Evolutionary conservation across 1,140 invertebrate genomes (phyloP).

Genomic region (Caenorhabditis elegans): DNA sequence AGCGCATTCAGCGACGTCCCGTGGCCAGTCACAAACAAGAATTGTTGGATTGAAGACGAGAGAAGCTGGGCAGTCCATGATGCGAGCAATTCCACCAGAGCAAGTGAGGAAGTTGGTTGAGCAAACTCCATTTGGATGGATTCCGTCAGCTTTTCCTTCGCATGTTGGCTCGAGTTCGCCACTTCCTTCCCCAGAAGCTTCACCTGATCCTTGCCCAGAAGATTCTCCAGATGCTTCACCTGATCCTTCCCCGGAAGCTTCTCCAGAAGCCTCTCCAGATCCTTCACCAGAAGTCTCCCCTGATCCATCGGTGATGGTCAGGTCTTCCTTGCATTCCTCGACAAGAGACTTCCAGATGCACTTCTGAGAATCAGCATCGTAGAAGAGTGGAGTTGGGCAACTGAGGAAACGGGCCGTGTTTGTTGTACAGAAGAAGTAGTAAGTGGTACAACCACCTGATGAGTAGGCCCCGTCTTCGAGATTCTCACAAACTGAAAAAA

Average conservation of each 20-base stretch:
- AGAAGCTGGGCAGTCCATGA: slow-evolving; percentile 7
- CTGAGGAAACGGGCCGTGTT: slow-evolving; percentile 10
- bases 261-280: neutral
- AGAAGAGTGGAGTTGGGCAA: slow-evolving; percentile 8
- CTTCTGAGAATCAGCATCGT: neutral
- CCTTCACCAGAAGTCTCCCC: neutral
- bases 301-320: neutral
- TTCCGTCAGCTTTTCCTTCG: neutral
- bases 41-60: neutral
- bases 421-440: neutral
- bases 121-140: slow-evolving; percentile 4
- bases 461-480: neutral
- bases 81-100: slow-evolving; percentile 1
- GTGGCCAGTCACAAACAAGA: slow-evolving; percentile 4
- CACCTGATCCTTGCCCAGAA: neutral
- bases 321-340: neutral
- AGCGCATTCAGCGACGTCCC: neutral
- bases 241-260: neutral
- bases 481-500: neutral
- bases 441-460: slow-evolving; percentile 5
- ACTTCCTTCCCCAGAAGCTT: neutral
- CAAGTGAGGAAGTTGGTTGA: slow-evolving; percentile 1
- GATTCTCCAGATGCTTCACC: neutral
- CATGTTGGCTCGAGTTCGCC: neutral
- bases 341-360: neutral